These are phyloP conservation scores for Phaenicophaeus curvirostris DNA, from an alignment of 2,797 vertebrate species.

Conservation along the genomic window DNA sequence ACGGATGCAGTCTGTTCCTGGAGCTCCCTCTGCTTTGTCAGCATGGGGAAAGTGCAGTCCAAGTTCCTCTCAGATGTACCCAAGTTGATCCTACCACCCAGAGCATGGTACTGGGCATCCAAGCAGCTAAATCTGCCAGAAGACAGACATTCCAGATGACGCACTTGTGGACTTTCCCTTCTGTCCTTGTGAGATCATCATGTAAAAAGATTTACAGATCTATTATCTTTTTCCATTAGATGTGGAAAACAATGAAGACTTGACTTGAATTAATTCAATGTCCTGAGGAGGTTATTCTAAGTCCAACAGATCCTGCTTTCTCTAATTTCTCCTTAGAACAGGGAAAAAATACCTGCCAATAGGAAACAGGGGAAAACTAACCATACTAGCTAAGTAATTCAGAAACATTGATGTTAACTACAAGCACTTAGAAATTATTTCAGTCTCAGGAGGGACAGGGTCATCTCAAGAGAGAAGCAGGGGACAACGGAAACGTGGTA, in stretches of 20 bases:
- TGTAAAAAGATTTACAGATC: background rate
- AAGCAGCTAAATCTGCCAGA: background rate
- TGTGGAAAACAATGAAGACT: background rate
- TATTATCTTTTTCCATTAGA: background rate
- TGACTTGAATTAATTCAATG: background rate
- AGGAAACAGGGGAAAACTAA: background rate
- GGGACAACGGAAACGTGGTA: background rate
- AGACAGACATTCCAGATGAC: background rate
- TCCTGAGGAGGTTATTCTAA: background rate
- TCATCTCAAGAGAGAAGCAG: background rate
- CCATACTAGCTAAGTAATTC: background rate
- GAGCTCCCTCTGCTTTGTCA: background rate
- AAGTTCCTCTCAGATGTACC: background rate
- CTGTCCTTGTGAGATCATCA: background rate
- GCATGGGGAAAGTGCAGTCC: background rate
- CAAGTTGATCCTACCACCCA: background rate
- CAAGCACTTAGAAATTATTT: background rate
- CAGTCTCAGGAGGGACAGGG: background rate
- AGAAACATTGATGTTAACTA: background rate
- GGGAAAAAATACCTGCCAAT: background rate
- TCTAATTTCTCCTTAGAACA: background rate
- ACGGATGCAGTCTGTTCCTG: background rate
- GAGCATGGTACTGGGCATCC: background rate
- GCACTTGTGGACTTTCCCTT: background rate
- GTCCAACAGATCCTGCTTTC: background rate